Base-by-base conservation (phyloP, 2,888 invertebrate species). In the Fragum sueziense region DNA sequence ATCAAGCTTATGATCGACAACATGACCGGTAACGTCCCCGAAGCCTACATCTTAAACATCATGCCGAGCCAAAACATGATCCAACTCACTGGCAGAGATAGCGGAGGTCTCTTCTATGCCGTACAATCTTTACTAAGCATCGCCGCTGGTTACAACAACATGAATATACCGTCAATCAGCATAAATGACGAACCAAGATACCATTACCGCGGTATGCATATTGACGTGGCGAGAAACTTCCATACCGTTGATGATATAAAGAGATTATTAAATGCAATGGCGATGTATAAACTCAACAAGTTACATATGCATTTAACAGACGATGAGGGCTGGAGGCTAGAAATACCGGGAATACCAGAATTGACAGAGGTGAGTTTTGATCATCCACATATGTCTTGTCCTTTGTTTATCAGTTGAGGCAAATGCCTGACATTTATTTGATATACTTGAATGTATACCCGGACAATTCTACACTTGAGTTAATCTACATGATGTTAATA, bases 301-400 rank as follows among this genome's bases (percentile, higher is more conserved):
- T 84, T 93, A 0, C 92, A 93, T 71, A 84, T 93, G 4, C 93
- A 93, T 79, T 85, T 92, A 67, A 82, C 91, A 0, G 93, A 93
- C 75, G 92, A 93, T 68, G 91, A 93, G 71, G 92, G 91, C 0
- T 93, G 92, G 92, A 83, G 92, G 33, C 74, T 93, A 6, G 91
- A 93, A 72, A 92, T 93, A 7, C 90, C 91, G 1, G 91, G 87
- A 2, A 77, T 93, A 20, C 87, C 88, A 6, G 92, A 93, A 75
- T 85, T 93, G 3, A 91, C 91, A 1, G 74, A 88, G 88, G 92
- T 92, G 70, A 34, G 65, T 54, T 27, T 3, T n/a, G 14, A n/a
- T n/a, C n/a, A n/a, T n/a, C n/a, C n/a, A n/a, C n/a, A n/a, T n/a
- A n/a, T n/a, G n/a, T n/a, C n/a, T n/a, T n/a, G n/a, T n/a, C n/a